These are phyloP conservation scores for Pleuronectes platessa DNA, from an alignment of 2,113 vertebrate genomes.

Conservation along the genomic window DNA sequence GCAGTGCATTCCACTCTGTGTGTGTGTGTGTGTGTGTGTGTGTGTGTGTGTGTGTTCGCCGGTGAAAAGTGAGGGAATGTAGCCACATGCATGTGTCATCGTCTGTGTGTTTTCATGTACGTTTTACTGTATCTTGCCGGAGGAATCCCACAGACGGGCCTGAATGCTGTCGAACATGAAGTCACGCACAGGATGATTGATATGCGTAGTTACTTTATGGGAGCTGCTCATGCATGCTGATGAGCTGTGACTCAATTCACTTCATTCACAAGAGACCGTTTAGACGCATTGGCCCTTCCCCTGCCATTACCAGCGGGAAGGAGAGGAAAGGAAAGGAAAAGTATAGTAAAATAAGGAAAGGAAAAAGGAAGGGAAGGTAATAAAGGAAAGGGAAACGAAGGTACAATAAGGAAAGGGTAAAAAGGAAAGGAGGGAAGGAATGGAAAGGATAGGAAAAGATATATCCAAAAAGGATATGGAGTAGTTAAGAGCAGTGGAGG, in stretches of 20 bases:
- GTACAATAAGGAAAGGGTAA: conserved; percentile 8
- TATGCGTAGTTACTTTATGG: conserved; percentile 73
- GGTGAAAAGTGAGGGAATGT: conserved; percentile 21
- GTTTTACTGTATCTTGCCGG: conserved; percentile 44
- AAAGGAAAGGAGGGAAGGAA: background rate
- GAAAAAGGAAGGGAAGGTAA: background rate
- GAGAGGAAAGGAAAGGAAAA: background rate
- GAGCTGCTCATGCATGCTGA: conserved; percentile 70
- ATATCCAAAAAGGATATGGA: background rate
- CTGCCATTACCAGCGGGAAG: background rate
- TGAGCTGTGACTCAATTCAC: conserved; percentile 70
- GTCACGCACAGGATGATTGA: conserved; percentile 66
- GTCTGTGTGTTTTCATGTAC: conserved; percentile 2
- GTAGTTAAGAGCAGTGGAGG: conserved; percentile 41
- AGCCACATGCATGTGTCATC: conserved; percentile 7
- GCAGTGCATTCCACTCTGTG: conserved; percentile 25
- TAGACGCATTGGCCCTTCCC: conserved; percentile 2
- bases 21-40: conserved; percentile 26
- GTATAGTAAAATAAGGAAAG: background rate
- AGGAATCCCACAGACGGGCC: conserved; percentile 67
- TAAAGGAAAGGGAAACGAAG: no score
- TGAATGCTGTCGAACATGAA: conserved; percentile 53
- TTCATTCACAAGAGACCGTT: conserved; percentile 72
- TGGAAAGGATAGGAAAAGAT: background rate
- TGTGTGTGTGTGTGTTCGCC: conserved; percentile 7